Percentiles rank a stretch among this genome's conserved stretches.
Evolutionary conservation across 2,113 vertebrate genomes (phyloP).

Genomic region (Alligator sinensis): DNA sequence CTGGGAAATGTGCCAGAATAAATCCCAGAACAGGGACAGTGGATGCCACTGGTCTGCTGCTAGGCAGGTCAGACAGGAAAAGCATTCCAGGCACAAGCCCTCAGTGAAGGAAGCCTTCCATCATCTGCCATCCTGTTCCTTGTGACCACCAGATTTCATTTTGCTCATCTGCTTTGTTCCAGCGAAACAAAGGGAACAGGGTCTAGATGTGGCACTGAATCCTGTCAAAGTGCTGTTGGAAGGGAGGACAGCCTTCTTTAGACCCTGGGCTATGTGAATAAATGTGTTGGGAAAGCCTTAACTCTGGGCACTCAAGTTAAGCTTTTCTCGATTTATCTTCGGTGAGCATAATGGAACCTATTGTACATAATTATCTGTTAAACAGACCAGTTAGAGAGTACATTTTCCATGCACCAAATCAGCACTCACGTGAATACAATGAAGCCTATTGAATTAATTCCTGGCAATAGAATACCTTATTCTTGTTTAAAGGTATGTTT

Average conservation of each 20-base stretch:
- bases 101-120: background rate
- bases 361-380: constrained; percentile 1
- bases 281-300: background rate
- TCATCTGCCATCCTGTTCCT: background rate
- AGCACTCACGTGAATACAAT: background rate
- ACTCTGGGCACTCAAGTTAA: background rate
- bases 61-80: background rate
- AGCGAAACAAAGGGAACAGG: background rate
- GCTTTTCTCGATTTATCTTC: background rate
- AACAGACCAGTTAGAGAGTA: background rate
- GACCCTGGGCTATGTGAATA: background rate
- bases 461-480: background rate
- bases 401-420: background rate
- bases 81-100: background rate
- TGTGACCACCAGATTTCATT: background rate
- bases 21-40: background rate
- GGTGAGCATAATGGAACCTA: background rate
- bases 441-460: background rate
- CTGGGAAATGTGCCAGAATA: background rate
- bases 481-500: background rate
- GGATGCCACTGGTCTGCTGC: background rate
- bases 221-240: background rate
- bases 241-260: background rate
- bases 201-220: background rate
- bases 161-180: background rate